A percentile compares a stretch with the other conserved stretches of the same genome.
Conservation (phyloP, 2,113 vertebrate species). For the Bolborhynchus lineola region DNA sequence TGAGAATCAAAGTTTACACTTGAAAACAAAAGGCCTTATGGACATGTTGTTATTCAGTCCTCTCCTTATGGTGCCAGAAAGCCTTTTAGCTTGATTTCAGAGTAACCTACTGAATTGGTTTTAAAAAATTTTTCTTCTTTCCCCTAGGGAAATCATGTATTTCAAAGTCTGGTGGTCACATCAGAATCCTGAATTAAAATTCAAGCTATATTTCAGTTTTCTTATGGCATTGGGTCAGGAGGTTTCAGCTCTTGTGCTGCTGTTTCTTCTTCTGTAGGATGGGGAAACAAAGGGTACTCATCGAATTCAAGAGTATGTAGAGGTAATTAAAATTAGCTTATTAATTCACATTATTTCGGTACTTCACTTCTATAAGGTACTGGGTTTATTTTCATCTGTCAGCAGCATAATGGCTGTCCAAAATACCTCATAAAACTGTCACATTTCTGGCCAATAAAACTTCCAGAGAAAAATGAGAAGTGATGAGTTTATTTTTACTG, state of each 20-base stretch:
- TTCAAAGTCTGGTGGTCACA: not conserved
- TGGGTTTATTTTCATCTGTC: not conserved
- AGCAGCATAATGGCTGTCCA: not conserved
- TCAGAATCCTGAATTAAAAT: not conserved
- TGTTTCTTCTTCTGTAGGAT: not conserved
- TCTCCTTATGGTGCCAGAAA: not conserved
- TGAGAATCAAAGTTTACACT: not conserved
- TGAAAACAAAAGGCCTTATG: not conserved
- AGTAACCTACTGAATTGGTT: not conserved
- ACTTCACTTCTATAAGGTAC: not conserved
- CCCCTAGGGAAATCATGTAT: accelerated
- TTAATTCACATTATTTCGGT: not conserved
- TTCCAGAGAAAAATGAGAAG: not conserved
- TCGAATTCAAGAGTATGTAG: not conserved
- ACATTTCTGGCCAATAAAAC: not conserved
- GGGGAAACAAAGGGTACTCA: not conserved
- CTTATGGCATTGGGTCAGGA: not conserved
- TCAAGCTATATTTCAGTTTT: not conserved
- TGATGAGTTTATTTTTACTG: not conserved
- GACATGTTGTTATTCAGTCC: not conserved
- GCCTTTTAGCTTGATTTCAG: not conserved
- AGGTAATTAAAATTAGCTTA: not conserved
- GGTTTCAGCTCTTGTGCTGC: not conserved
- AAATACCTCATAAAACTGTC: not conserved
- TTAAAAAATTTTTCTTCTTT: not conserved